Percentiles rank a stretch among this genome's conserved stretches.
Evolutionary conservation across 2,888 invertebrate genomes (phyloP).

Genomic region (Melieria omissa): DNA sequence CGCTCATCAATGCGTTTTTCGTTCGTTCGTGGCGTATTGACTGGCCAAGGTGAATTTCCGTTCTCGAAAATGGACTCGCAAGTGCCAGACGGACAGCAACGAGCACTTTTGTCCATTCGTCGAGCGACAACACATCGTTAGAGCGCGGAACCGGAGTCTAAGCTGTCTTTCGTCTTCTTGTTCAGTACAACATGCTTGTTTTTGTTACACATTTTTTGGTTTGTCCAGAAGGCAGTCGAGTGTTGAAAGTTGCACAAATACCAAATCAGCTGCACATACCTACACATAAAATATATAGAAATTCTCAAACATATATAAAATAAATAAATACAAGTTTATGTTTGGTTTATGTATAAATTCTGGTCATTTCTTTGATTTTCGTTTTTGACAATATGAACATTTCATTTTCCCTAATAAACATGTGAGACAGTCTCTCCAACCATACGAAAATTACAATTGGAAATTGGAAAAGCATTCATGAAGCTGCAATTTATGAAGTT

Average conservation of each 20-base stretch:
- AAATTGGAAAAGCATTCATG: no score
- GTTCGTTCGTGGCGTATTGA: neutral
- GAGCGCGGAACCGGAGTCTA: no score
- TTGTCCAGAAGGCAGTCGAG: slow-evolving; percentile 13
- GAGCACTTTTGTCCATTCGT: neutral
- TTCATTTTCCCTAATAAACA: neutral
- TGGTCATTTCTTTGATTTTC: neutral
- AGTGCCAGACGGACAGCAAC: neutral
- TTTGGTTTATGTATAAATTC: neutral
- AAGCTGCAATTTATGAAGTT: no score
- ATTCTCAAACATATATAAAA: no score
- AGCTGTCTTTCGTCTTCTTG: no score
- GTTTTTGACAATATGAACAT: neutral
- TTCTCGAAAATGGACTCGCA: slow-evolving; percentile 23
- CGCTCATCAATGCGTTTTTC: no score
- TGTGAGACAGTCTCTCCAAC: no score
- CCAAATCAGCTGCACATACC: slow-evolving; percentile 25
- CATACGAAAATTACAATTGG: no score
- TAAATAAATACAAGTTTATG: neutral
- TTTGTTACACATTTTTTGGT: neutral
- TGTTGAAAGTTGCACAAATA: slow-evolving; percentile 29
- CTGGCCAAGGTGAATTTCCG: slow-evolving; percentile 33
- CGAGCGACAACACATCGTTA: no score
- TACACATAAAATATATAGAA: neutral
- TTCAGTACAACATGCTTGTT: neutral